A percentile compares a stretch with the other conserved stretches of the same genome.
Conservation (phyloP, 1,140 invertebrate species). For the Meloidogyne exigua region DNA sequence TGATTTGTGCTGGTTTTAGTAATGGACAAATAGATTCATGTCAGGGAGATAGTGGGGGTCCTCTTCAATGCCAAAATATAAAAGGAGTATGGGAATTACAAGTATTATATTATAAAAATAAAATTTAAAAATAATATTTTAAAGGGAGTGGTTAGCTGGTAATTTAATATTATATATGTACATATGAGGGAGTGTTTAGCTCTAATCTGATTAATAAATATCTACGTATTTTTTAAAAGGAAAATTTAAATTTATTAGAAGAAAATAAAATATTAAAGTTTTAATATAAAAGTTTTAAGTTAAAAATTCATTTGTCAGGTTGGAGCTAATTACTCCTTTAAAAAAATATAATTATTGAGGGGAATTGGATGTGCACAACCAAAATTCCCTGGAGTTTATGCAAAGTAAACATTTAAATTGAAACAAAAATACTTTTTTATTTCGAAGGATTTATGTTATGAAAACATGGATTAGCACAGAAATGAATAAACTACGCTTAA, state of each 20-base stretch:
- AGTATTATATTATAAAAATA: constrained; percentile 3
- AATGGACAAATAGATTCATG: constrained; percentile 40
- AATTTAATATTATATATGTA: too few species aligned
- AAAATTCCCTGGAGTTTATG: constrained; percentile 41
- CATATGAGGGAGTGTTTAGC: too few species aligned
- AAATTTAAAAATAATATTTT: background rate
- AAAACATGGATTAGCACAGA: constrained; percentile 14
- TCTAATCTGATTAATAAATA: too few species aligned
- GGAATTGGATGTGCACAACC: constrained; percentile 44
- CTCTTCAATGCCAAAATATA: constrained; percentile 22
- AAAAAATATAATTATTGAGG: too few species aligned
- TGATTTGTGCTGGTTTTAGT: constrained; percentile 47
- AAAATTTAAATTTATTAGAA: too few species aligned
- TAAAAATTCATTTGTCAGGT: too few species aligned
- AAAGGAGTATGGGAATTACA: constrained; percentile 41
- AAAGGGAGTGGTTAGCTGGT: constrained; percentile 46
- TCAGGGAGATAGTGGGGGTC: constrained; percentile 44
- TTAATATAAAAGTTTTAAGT: too few species aligned
- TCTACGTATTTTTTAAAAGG: too few species aligned
- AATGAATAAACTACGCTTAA: constrained; percentile 1
- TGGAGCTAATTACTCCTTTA: too few species aligned
- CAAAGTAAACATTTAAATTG: constrained; percentile 22
- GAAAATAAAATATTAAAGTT: too few species aligned
- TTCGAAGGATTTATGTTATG: constrained; percentile 7
- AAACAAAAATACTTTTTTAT: background rate